phyloP scores from a whole-genome alignment of 1,140 invertebrate species.

The Bombus confusus region DNA sequence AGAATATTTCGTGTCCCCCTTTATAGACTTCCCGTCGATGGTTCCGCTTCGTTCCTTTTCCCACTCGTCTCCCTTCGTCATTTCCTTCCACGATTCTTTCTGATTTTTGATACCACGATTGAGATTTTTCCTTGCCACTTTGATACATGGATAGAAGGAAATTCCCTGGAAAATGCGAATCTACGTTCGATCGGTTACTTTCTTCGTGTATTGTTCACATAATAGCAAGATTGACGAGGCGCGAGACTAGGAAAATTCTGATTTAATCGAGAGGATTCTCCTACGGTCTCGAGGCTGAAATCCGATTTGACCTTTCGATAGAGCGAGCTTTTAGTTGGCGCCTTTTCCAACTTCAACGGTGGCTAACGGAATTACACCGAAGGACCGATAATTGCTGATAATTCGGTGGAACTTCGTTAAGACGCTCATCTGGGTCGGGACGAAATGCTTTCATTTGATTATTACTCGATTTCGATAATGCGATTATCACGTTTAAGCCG shows the following conservation, averaged over 20 bases:
- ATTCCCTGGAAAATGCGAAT: neutral
- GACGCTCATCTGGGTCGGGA: conserved; percentile 80
- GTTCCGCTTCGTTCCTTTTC: neutral
- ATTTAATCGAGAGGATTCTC: conserved; percentile 42
- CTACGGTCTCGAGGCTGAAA: conserved; percentile 34
- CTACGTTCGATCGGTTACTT: neutral
- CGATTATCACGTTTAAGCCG: conserved; percentile 70
- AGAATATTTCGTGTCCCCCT: neutral
- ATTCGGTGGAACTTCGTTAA: conserved; percentile 82
- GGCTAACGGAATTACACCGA: conserved; percentile 81
- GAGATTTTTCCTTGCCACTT: neutral
- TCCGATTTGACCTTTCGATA: conserved; percentile 69
- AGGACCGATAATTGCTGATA: conserved; percentile 83
- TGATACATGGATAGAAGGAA: too few species aligned
- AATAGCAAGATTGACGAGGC: neutral
- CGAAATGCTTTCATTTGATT: conserved; percentile 82
- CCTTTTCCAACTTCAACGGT: conserved; percentile 79
- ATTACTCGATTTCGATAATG: conserved; percentile 81
- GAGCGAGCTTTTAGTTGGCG: conserved; percentile 78
- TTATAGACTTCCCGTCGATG: conserved; percentile 15
- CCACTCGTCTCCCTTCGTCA: neutral
- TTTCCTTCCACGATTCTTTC: neutral
- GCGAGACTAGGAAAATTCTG: conserved; percentile 20
- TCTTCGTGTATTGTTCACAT: neutral
- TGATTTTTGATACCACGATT: neutral